Evolutionary conservation across 2,797 vertebrate genomes (phyloP), one percentile per base, ranked within the genome.

Genomic region (Eulemur mongoz): DNA sequence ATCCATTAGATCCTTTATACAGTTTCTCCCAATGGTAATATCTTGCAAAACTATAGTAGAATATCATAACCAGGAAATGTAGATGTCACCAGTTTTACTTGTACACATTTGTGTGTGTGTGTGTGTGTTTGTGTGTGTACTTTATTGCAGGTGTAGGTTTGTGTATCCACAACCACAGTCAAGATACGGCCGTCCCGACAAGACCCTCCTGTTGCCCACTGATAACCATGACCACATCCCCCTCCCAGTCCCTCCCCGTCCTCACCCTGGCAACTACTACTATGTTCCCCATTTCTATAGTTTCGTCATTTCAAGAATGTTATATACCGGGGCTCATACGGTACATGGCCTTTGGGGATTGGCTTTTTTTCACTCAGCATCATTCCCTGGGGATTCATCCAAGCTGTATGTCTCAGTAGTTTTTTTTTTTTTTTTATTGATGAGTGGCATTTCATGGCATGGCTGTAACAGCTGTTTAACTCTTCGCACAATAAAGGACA

Each of bases 291-390:
- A 30, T 69, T 59, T 81, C 20, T 73, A 13, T 67, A 13, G 52
- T 79, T 80, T 57, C 70, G 15, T 88, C 75, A 75, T 57, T 72
- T 86, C 18, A 65, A 65, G 23, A 73, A n/a, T 87, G 25, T 92
- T 72, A 23, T 15, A 32, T 78, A 72, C 63, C 15, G 17, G 72
- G 32, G 67, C 80, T 59, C 40, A 30, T 6, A 54, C 1, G 27
- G 17, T 48, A 25, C 72, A 9, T n/a, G 23, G 48, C 17, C 45
- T 67, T 92, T 57, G 30, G 80, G 32, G 38, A 18, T 14, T 86
- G 27, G 1, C 30, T 85, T 63, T 52, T 52, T 70, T 35, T 12
- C 14, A 65, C 32, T 22, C 50, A 75, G 57, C 3, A 1, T 59
- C 59, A 43, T 88, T 83, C 50, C 27, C 17, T 61, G 43, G n/a